A percentile compares a stretch with the other conserved stretches of the same genome.
Conservation (phyloP, 2,888 invertebrate genomes). For the Zygothrica quintamaculata region DNA sequence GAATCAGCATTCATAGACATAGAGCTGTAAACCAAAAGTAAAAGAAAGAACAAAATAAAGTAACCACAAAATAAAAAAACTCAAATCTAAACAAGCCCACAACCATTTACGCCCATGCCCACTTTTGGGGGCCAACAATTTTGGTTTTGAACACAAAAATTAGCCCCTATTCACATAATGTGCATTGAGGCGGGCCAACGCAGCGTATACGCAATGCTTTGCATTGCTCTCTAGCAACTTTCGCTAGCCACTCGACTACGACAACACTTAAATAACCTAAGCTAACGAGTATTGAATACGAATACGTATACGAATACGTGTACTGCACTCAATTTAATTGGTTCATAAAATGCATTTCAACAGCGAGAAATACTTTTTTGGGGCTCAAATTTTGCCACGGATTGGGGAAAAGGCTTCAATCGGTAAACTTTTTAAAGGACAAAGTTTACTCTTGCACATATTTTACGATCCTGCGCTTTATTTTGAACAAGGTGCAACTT, state of each 20-base stretch:
- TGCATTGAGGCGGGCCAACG: constrained; percentile 17
- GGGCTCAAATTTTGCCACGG: background rate
- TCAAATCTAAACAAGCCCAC: constrained; percentile 36
- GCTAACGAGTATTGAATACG: constrained; percentile 7
- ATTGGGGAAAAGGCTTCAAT: background rate
- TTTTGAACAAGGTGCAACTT: too few relatives aligned
- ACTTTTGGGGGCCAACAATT: constrained; percentile 38
- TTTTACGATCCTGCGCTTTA: too few relatives aligned
- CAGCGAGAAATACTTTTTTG: background rate
- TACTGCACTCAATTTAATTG: constrained; percentile 55
- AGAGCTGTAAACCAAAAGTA: constrained; percentile 25
- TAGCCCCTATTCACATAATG: constrained; percentile 47
- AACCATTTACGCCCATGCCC: constrained; percentile 44
- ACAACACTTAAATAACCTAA: too few relatives aligned
- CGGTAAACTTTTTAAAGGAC: too few relatives aligned
- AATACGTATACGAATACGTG: too few relatives aligned
- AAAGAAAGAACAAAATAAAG: background rate
- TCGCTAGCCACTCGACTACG: constrained; percentile 21
- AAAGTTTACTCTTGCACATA: too few relatives aligned
- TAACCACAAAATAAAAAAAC: constrained; percentile 36
- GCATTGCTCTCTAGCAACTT: constrained; percentile 38
- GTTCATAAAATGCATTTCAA: constrained; percentile 16
- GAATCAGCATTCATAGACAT: constrained; percentile 69
- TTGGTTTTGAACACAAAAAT: constrained; percentile 52
- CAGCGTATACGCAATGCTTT: constrained; percentile 59